A percentile compares a stretch with the other conserved stretches of the same genome.
These are phyloP conservation scores for Falco berigora DNA, from an alignment of 2,797 vertebrate species.

Conservation along the genomic window DNA sequence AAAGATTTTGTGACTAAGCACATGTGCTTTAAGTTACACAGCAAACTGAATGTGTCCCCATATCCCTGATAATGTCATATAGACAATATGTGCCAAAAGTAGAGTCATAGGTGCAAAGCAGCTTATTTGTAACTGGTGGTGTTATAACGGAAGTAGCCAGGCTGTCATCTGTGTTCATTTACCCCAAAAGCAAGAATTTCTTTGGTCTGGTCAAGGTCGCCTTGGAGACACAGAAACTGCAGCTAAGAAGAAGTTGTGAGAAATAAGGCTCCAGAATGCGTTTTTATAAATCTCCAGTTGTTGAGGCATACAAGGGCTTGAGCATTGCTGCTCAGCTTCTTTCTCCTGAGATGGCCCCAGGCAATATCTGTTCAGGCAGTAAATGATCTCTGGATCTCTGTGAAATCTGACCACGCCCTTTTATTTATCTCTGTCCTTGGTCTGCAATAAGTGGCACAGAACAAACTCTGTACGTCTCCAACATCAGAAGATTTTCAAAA, in stretches of 20 bases:
- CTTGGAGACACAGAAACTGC: neutral
- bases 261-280: neutral
- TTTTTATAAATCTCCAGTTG: neutral
- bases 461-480: neutral
- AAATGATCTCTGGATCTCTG: neutral
- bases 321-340: neutral
- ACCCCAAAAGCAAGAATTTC: neutral
- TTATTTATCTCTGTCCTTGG: neutral
- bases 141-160: neutral
- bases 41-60: neutral
- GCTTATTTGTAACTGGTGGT: neutral
- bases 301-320: neutral
- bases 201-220: neutral
- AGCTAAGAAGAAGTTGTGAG: fast-evolving
- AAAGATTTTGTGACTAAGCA: neutral
- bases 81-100: neutral
- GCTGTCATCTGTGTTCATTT: neutral
- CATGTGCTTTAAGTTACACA: neutral
- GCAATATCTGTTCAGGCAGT: neutral
- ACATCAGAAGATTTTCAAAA: neutral
- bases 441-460: neutral
- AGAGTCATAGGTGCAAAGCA: neutral
- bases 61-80: neutral
- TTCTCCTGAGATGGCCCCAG: neutral
- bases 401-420: neutral